phyloP scores from a whole-genome alignment of 2,113 vertebrate species.

The Hypanus sabinus region DNA sequence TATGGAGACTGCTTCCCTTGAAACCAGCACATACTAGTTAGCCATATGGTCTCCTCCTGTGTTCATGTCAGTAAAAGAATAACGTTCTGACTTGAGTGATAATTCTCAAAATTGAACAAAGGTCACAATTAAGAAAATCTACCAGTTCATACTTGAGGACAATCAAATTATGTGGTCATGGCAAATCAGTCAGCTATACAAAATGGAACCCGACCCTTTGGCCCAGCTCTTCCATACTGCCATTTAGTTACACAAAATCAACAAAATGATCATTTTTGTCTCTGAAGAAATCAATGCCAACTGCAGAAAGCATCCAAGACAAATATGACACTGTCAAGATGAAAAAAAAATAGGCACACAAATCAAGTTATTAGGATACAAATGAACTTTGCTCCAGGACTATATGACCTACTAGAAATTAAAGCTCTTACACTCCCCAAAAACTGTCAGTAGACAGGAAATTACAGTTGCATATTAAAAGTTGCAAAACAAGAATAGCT shows the following conservation, averaged over 20 bases:
- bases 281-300: neutral
- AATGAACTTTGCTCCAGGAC: neutral
- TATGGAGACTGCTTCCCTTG: too few relatives aligned
- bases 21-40: too few relatives aligned
- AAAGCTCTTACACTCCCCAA: neutral
- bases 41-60: too few relatives aligned
- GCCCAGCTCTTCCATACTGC: too few relatives aligned
- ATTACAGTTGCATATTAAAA: neutral
- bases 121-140: neutral
- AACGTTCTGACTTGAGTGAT: neutral
- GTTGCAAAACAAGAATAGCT: neutral
- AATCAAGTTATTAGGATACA: neutral
- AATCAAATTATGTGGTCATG: neutral
- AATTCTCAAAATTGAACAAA: neutral
- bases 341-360: neutral
- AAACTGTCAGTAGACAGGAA: neutral
- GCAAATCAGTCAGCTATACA: too few relatives aligned
- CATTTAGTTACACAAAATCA: too few relatives aligned
- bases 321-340: neutral
- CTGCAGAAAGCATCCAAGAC: neutral
- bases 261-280: neutral
- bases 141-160: neutral
- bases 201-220: too few relatives aligned
- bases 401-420: neutral
- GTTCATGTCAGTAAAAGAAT: neutral